Evolutionary conservation across 1,140 invertebrate species (phyloP).

Genomic region (Diachasma alloeum): DNA sequence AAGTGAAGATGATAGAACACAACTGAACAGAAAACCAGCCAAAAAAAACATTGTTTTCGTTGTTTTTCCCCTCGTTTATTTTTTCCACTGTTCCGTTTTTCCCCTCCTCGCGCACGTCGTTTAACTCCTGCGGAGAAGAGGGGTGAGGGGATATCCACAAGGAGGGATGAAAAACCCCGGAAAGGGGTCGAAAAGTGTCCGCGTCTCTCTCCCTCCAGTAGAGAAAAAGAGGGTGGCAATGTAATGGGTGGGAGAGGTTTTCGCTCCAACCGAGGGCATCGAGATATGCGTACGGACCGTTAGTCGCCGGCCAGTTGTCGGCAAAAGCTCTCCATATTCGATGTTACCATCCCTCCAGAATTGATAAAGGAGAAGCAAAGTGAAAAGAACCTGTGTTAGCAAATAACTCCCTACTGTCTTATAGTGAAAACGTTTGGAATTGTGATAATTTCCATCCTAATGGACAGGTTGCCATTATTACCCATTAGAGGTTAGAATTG

Average conservation of each 20-base stretch:
- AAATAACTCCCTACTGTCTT: neutral
- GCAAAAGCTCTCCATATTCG: neutral
- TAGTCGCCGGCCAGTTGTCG: constrained; percentile 24
- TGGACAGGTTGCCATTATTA: no score
- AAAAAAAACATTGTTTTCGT: neutral
- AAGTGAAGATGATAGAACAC: neutral
- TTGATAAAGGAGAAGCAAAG: neutral
- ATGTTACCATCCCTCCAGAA: neutral
- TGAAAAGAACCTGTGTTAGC: neutral
- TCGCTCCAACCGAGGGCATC: neutral
- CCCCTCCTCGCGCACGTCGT: neutral
- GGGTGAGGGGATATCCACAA: neutral
- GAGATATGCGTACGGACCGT: neutral
- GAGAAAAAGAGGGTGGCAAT: neutral
- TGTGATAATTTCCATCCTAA: no score
- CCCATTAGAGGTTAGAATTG: no score
- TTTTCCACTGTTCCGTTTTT: neutral
- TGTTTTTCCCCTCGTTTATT: neutral
- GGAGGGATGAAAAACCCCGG: constrained; percentile 6
- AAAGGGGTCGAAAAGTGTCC: constrained; percentile 5
- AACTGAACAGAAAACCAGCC: neutral
- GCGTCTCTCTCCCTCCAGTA: neutral
- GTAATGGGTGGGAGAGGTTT: constrained; percentile 2
- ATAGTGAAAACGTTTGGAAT: no score
- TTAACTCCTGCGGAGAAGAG: neutral